Percentiles rank a stretch among this genome's conserved stretches.
phyloP scores from a whole-genome alignment of 2,888 invertebrate genomes.

The Nomada ruficornis region DNA sequence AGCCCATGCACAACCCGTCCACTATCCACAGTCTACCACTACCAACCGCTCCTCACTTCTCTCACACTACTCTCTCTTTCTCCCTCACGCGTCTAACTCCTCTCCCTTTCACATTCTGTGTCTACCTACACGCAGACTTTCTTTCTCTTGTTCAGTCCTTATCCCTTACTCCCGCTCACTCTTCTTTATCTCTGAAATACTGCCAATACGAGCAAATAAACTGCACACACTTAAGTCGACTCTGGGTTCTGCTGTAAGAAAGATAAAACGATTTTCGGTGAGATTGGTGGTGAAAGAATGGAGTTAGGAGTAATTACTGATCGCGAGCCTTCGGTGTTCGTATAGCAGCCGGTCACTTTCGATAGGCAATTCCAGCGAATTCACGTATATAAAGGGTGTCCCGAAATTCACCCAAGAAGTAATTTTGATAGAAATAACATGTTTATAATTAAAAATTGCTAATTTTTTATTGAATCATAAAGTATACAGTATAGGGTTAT shows the following conservation, averaged over 20 bases:
- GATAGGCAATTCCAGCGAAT: neutral
- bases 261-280: conserved; percentile 67
- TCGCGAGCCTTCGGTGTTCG: neutral
- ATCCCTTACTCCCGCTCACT: conserved; percentile 2
- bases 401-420: too few species aligned
- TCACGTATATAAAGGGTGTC: too few species aligned
- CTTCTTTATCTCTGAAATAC: conserved; percentile 64
- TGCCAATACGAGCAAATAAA: conserved; percentile 69
- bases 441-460: too few species aligned
- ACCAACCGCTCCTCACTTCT: conserved; percentile 29
- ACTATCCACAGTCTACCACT: conserved; percentile 40
- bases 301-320: conserved; percentile 35
- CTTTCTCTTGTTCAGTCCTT: neutral
- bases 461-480: too few species aligned
- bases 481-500: neutral
- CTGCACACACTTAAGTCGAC: conserved; percentile 72
- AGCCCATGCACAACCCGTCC: conserved; percentile 76
- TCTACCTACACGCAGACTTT: conserved; percentile 3
- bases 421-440: too few species aligned
- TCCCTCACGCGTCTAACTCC: neutral
- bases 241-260: conserved; percentile 50
- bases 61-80: conserved; percentile 33
- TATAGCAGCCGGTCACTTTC: neutral
- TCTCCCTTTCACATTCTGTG: neutral
- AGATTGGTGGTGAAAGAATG: conserved; percentile 44